Conservation (phyloP, 2,888 invertebrate genomes). For the Resseliella maxima region DNA sequence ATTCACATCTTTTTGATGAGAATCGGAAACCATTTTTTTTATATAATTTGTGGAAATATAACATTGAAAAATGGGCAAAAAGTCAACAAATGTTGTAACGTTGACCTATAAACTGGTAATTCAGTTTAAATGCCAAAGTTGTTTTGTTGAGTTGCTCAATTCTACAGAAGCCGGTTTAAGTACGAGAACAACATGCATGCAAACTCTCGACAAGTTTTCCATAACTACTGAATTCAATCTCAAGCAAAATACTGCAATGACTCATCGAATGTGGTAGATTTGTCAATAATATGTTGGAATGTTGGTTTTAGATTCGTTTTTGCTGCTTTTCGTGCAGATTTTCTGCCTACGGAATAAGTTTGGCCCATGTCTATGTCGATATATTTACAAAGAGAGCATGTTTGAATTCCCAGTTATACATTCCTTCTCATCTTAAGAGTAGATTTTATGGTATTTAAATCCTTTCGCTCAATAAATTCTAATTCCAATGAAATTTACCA, state of each 20-base stretch:
- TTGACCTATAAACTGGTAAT: background rate
- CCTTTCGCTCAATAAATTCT: background rate
- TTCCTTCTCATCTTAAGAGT: background rate
- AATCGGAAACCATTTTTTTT: background rate
- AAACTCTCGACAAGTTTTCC: background rate
- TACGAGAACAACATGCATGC: too few species aligned
- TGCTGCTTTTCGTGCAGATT: background rate
- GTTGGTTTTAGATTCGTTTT: background rate
- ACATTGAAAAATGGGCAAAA: background rate
- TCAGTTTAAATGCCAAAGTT: background rate
- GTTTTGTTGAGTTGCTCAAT: background rate
- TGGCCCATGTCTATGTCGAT: background rate
- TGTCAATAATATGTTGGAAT: background rate
- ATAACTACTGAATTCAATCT: background rate
- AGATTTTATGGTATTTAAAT: background rate
- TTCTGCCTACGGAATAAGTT: background rate
- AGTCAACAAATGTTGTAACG: background rate
- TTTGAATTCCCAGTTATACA: background rate
- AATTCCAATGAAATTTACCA: background rate
- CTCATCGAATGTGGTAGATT: background rate
- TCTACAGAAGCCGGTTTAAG: background rate
- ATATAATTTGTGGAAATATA: background rate
- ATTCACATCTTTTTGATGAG: background rate
- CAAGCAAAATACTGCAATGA: background rate
- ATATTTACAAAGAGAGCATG: background rate